Evolutionary conservation across 2,113 vertebrate genomes (phyloP).

Genomic region (Phaethornis superciliosus): DNA sequence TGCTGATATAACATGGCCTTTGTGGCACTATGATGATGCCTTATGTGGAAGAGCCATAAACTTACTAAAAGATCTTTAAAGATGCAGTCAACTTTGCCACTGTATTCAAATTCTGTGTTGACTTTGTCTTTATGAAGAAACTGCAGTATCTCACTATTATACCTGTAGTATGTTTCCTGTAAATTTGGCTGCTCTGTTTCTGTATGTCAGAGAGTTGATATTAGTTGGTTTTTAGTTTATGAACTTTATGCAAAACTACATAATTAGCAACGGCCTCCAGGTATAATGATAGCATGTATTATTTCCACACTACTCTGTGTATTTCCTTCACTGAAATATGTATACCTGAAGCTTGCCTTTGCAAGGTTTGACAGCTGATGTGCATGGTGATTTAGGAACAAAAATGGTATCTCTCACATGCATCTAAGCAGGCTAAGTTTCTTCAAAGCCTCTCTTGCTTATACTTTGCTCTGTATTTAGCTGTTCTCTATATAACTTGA

Average conservation of each 20-base stretch:
- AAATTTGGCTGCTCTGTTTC: neutral
- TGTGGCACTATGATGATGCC: neutral
- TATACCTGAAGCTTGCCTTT: neutral
- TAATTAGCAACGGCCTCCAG: neutral
- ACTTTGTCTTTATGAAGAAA: neutral
- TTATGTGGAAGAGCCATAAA: neutral
- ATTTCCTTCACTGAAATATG: neutral
- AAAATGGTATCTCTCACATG: neutral
- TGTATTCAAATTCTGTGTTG: neutral
- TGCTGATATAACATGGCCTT: neutral
- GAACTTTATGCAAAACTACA: neutral
- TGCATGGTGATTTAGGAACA: neutral
- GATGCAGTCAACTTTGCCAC: neutral
- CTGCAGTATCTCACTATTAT: neutral
- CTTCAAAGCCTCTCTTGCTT: neutral
- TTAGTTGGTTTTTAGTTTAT: neutral
- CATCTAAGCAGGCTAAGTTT: neutral
- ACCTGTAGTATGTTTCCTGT: neutral
- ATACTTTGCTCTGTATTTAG: neutral
- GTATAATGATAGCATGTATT: neutral
- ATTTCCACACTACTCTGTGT: neutral
- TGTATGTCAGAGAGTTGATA: neutral
- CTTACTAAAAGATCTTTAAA: neutral
- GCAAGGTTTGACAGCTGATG: neutral
- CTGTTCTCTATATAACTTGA: neutral